phyloP scores from a whole-genome alignment of 2,113 vertebrate species.

The Tetrax tetrax region DNA sequence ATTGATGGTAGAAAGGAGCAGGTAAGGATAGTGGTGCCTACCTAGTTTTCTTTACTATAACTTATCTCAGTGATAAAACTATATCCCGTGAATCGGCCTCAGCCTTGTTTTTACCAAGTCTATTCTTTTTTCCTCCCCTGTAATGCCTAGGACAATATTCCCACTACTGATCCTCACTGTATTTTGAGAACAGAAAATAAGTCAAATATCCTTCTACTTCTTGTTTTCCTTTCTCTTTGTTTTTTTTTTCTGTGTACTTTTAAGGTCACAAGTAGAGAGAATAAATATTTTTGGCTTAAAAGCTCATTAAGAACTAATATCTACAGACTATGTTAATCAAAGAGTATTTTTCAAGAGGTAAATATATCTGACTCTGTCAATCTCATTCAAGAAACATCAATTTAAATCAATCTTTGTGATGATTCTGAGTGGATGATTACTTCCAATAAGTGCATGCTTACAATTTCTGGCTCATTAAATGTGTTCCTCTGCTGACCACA shows the following conservation, averaged over 20 bases:
- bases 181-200: not conserved
- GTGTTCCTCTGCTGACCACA: not conserved
- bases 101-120: not conserved
- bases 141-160: not conserved
- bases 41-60: not conserved
- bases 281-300: not conserved
- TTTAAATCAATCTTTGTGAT: not conserved
- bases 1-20: accelerated
- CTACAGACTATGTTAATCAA: not conserved
- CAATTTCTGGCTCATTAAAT: not conserved
- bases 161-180: not conserved
- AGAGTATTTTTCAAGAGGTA: not conserved
- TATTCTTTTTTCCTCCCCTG: not conserved
- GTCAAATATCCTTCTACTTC: not conserved
- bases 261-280: not conserved
- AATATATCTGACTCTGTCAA: not conserved
- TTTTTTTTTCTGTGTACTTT: not conserved
- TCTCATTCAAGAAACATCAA: not conserved
- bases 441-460: not conserved
- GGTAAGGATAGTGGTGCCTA: not conserved
- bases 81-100: not conserved
- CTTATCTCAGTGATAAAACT: not conserved
- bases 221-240: not conserved
- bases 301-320: not conserved
- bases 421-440: not conserved